Base-by-base conservation (phyloP, 30 jellyfish, hydroid and myxozoan species). In the Cassiopea andromeda region DNA sequence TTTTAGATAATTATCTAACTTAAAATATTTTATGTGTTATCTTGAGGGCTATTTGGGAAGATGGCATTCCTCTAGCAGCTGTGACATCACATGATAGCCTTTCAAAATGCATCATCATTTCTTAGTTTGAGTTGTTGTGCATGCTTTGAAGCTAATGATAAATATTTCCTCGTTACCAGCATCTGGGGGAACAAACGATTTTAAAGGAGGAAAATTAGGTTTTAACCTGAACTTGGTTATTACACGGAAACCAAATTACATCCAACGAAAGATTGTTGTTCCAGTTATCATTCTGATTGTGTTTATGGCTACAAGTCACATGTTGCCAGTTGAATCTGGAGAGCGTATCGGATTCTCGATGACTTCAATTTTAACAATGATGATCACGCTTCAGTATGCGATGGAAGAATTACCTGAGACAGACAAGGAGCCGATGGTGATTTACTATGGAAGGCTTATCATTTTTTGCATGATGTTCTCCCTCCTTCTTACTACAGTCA, bases 291-390 rank as follows among this genome's bases (percentile, higher is more conserved):
- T 81, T 57, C 90, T 81, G 50, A 15, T 67, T 13, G 12, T 70
- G 1, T 38, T 81, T 1, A 68, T 82, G 6, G 73, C 67, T 0
- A 46, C 67, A 44, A 81, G 79, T 58, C 80, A 81, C 46, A 8
- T 81, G 68, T 58, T 81, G 19, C 90, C 90, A 9, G 82, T 66
- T 67, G 90, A 81, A 50, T 54, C 90, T 60, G 90, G 90, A 57
- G 90, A 81, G 48, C 78, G 90, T 4, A 50, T 81, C 15, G 90
- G 90, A 46, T 66, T 81, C 44, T 81, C 90, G 6, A 81, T 81
- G 90, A 81, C 90, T 10, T 60, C 81, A 13, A 50, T 81, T 4
- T 78, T 81, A n/a, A 81, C 90, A 10, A 81, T 81, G 90, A 81
- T 81, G 73, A 72, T 81, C 9, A 61, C 90, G 47, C 66, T 81